These are phyloP conservation scores for Heterochromis multidens DNA, from an alignment of 2,113 vertebrate species.

Conservation along the genomic window DNA sequence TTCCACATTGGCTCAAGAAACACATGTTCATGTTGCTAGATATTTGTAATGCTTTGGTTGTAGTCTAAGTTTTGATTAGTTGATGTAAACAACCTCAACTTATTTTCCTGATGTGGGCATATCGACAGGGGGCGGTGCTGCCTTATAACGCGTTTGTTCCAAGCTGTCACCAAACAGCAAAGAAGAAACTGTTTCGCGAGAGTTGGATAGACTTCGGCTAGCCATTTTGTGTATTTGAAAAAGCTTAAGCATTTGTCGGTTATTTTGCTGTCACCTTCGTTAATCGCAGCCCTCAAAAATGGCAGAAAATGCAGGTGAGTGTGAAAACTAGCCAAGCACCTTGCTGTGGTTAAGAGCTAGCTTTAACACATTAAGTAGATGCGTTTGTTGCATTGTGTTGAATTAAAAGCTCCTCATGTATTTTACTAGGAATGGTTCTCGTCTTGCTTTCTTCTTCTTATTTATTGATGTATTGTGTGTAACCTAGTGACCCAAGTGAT, in stretches of 20 bases:
- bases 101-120: background rate
- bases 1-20: too few relatives aligned
- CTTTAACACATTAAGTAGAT: background rate
- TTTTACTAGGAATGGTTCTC: background rate
- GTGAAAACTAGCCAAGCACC: conserved; percentile 29
- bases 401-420: background rate
- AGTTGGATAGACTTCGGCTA: background rate
- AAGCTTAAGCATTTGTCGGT: background rate
- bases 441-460: rapidly evolving
- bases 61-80: too few relatives aligned
- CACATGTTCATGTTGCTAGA: too few relatives aligned
- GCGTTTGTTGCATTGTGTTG: rapidly evolving
- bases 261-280: background rate
- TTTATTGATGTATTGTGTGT: background rate
- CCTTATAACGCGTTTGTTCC: background rate
- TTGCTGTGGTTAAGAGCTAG: background rate
- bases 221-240: background rate
- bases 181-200: conserved; percentile 33
- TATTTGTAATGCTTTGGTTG: too few relatives aligned
- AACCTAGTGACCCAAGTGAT: background rate
- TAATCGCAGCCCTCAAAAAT: background rate
- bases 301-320: conserved; percentile 66
- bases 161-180: background rate
- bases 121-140: background rate
- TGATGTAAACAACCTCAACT: too few relatives aligned